Evolutionary conservation across 2,888 invertebrate genomes (phyloP), one percentile per base, ranked within the genome.

Genomic region (Coremacera marginata): DNA sequence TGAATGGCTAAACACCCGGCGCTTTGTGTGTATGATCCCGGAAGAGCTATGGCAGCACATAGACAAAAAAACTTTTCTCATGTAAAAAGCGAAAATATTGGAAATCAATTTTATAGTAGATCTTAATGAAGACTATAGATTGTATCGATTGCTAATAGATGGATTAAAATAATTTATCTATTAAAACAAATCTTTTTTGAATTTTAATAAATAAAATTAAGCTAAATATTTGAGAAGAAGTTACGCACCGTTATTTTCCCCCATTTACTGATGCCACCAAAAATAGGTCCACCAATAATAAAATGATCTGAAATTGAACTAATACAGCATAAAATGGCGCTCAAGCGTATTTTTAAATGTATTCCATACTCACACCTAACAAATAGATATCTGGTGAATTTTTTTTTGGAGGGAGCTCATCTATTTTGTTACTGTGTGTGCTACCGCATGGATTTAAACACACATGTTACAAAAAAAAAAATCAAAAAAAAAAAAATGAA

Each of bases 1-100:
- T 68, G 71, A 67, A 68, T 73, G 79, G 63, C 71, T 76, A 76
- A 77, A 76, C 80, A 79, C 76, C 78, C 82, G 79, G 79, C 79
- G 70, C 52, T 49, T 52, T 51, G 4, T 51, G 4, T 11, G 2
- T 22, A 44, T 22, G 7, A 37, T 25, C 34, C 70, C 51, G 70
- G 68, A 70, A 31, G 55, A 19, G n/a, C 57, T 11, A n/a, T 31
- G 1, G 1, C 7, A n/a, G 63, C 31, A 16, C 31, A 63, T 11
- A 25, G 3, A 25, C 14, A 19, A 25, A 63, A 63, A 34, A 34
- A 31, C 31, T 16, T 4, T 34, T 34, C 7, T 9, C 27, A 60
- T 60, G 1, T 55, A 31, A 27, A 22, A 44, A 68, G 14, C 4
- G 27, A 3, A 22, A 25, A 51, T 8, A 68, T 25, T 63, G 3